These are phyloP conservation scores for Ploceus nigricollis DNA, from an alignment of 2,113 vertebrate genomes.

Conservation along the genomic window DNA sequence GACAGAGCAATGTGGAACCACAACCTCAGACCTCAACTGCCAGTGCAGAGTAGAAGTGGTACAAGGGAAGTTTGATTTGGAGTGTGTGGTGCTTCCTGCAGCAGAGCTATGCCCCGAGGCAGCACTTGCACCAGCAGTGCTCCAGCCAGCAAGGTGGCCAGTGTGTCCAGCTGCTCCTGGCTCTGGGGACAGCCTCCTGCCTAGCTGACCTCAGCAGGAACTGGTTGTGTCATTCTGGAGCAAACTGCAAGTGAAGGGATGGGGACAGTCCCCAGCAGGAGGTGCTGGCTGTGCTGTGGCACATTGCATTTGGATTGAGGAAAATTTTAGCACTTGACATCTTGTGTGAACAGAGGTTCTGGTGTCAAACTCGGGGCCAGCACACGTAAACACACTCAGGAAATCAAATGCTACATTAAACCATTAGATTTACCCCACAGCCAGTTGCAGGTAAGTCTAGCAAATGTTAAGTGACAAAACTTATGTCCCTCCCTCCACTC, in stretches of 20 bases:
- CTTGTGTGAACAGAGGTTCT: not conserved
- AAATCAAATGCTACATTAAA: not conserved
- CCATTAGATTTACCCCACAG: not conserved
- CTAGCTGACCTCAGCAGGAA: not conserved
- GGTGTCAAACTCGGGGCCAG: not conserved
- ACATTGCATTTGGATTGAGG: accelerated
- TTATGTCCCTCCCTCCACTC: not conserved
- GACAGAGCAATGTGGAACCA: not conserved
- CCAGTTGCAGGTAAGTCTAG: not conserved
- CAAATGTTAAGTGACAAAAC: not conserved
- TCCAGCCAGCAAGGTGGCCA: not conserved
- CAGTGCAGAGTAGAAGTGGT: not conserved
- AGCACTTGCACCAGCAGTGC: accelerated
- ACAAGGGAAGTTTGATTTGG: not conserved
- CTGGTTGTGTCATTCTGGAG: not conserved
- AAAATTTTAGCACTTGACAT: not conserved
- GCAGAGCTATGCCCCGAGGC: not conserved
- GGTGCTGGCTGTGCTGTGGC: not conserved
- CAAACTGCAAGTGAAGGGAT: not conserved
- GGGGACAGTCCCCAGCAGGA: not conserved
- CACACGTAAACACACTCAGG: not conserved
- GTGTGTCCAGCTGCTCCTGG: not conserved
- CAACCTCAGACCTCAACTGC: not conserved
- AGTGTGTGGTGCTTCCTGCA: not conserved
- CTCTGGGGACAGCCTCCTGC: not conserved